Evolutionary conservation across 2,888 invertebrate genomes (phyloP), one percentile per base, ranked within the genome.

Genomic region (Calameuta pallipes): DNA sequence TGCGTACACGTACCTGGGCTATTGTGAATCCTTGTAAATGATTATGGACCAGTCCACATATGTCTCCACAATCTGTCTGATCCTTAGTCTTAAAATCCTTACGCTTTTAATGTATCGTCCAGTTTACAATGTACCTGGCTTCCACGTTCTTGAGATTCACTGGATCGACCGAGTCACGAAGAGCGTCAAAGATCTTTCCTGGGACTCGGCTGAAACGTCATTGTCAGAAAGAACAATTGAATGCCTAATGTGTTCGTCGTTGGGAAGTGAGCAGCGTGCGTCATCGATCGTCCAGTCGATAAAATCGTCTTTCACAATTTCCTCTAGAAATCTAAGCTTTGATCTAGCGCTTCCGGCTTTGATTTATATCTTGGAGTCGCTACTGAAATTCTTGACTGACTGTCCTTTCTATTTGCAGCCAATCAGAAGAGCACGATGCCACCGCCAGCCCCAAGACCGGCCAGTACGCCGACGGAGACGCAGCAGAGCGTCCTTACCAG

Each of bases 401-500:
- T 9, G 0, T 23, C 0, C 23, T 56, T 56, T 56, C 56, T 9
- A 56, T 84, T 85, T 85, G 23, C 84, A 91, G 92, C 90, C 33
- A 90, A 87, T 81, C 90, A 90, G 78, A 89, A 90, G 80, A 86
- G 89, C 41, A 88, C 87, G 78, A 86, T 88, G 74, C 89, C 89
- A 75, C 85, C 88, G 23, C 88, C 91, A 23, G 83, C 87, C n/a
- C 87, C 90, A 15, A 87, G 91, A 80, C 88, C 90, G 30, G 87
- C 87, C 3, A 90, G 90, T 71, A 91, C 92, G 6, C 91, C 92
- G 2, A 90, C 92, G 30, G 90, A 92, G 87, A 92, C 94, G 82
- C 91, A 94, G 88, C 92, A 94, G 89, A 92, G 94, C 68, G 92
- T 94, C 37, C 84, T 94, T 76, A 92, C 92, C 82, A 92, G 93